Evolutionary conservation across 2,797 vertebrate genomes (phyloP).

Genomic region (Apogon hyalosoma): DNA sequence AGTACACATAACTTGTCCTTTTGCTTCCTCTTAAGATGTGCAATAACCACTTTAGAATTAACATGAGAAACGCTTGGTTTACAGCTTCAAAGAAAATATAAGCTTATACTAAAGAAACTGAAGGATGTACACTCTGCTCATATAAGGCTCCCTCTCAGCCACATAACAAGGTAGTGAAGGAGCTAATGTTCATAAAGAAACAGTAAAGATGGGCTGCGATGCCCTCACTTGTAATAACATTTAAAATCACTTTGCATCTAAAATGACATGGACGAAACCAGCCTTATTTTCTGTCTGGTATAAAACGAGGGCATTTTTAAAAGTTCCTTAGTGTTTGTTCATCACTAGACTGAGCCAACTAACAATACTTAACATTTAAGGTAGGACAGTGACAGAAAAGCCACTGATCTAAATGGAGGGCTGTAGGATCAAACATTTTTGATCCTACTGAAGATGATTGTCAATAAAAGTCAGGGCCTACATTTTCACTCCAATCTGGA

Average conservation of each 20-base stretch:
- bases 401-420: conserved; percentile 29
- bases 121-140: conserved; percentile 49
- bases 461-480: conserved; percentile 61
- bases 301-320: conserved; percentile 50
- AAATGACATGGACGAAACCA: conserved; percentile 60
- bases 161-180: conserved; percentile 63
- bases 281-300: conserved; percentile 26
- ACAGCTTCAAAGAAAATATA: conserved; percentile 55
- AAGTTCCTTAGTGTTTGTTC: conserved; percentile 28
- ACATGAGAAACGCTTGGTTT: conserved; percentile 56
- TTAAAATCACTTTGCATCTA: conserved; percentile 72
- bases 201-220: conserved; percentile 39
- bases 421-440: conserved; percentile 39
- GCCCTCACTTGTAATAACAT: conserved; percentile 56
- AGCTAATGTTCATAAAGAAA: conserved; percentile 47
- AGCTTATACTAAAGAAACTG: conserved; percentile 62
- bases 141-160: conserved; percentile 47
- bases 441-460: conserved; percentile 73
- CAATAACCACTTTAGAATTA: conserved; percentile 58
- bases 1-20: conserved; percentile 33
- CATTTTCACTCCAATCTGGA: conserved; percentile 41
- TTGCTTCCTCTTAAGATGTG: conserved; percentile 61
- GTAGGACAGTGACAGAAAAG: conserved; percentile 39
- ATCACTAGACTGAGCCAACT: conserved; percentile 21
- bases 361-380: conserved; percentile 41